Conservation (phyloP, 92 coral and sea anemone genomes). For the Epizoanthus rinbou region DNA sequence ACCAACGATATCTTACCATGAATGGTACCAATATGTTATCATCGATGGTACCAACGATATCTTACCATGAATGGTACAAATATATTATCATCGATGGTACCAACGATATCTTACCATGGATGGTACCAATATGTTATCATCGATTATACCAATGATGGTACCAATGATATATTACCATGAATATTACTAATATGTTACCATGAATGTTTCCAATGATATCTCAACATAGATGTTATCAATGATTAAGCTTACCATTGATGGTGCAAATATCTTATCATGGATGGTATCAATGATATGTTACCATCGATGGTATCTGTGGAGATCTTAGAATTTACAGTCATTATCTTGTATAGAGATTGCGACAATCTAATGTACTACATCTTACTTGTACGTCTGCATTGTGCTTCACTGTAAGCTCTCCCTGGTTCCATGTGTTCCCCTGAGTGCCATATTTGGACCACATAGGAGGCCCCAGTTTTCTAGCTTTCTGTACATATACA, state of each 20-base stretch:
- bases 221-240: neutral
- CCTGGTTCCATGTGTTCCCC: constrained; percentile 82
- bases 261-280: neutral
- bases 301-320: neutral
- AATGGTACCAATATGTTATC: neutral
- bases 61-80: neutral
- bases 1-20: neutral
- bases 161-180: neutral
- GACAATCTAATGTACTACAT: neutral
- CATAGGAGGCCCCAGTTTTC: constrained; percentile 62
- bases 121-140: neutral
- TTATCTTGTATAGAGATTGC: no score
- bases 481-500: constrained; percentile 56
- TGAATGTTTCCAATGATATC: neutral
- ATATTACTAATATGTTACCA: neutral
- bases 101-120: neutral
- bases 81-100: no score
- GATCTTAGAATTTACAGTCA: no score
- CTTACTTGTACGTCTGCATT: constrained; percentile 65
- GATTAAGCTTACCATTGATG: neutral
- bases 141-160: neutral
- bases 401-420: constrained; percentile 78
- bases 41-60: neutral
- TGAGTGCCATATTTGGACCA: constrained; percentile 88
- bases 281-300: neutral